A percentile compares a stretch with the other conserved stretches of the same genome.
phyloP scores from a whole-genome alignment of 1,140 invertebrate species.

The Tetramorium alpestre region DNA sequence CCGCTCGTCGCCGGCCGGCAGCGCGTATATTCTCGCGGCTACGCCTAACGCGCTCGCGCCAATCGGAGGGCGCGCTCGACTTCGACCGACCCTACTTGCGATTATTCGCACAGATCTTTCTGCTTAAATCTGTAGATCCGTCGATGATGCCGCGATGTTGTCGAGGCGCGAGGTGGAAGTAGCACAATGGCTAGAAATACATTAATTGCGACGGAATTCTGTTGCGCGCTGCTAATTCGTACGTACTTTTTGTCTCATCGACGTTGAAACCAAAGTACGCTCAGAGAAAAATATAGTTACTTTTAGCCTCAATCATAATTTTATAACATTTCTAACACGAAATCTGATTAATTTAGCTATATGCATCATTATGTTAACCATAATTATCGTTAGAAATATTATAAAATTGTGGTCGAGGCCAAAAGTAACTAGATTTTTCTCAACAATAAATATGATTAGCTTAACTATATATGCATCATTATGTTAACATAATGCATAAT shows the following conservation, averaged over 20 bases:
- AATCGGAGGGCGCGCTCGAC: constrained; percentile 65
- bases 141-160: constrained; percentile 8
- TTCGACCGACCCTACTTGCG: constrained; percentile 58
- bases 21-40: constrained; percentile 59
- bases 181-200: neutral
- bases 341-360: too few relatives aligned
- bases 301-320: too few relatives aligned
- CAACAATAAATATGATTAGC: too few relatives aligned
- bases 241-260: neutral
- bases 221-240: neutral
- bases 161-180: neutral
- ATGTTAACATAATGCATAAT: too few relatives aligned
- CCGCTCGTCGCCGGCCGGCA: constrained; percentile 41
- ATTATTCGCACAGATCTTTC: constrained; percentile 57
- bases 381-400: too few relatives aligned
- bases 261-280: neutral
- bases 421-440: too few relatives aligned
- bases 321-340: too few relatives aligned
- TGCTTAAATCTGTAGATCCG: constrained; percentile 48
- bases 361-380: too few relatives aligned
- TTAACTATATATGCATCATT: too few relatives aligned
- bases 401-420: too few relatives aligned
- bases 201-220: neutral
- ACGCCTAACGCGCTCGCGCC: constrained; percentile 65
- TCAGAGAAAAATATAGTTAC: too few relatives aligned